These are phyloP conservation scores for Luscinia megarhynchos DNA, from an alignment of 2,797 vertebrate species.

Conservation along the genomic window DNA sequence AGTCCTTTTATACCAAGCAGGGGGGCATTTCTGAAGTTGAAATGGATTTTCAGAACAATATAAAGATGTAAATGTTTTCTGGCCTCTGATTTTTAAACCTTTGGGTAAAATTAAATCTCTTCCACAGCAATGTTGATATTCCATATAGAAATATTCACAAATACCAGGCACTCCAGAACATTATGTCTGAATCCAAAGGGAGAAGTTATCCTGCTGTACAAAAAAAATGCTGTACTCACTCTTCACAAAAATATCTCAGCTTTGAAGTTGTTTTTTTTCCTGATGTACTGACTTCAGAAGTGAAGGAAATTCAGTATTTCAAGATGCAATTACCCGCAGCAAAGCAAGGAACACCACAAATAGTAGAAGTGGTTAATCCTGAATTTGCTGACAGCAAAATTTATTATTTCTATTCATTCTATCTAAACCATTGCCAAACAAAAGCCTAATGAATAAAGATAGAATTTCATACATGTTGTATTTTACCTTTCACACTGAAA, in stretches of 20 bases:
- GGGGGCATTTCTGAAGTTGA: slow-evolving; percentile 44
- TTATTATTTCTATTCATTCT: background rate
- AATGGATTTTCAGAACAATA: slow-evolving; percentile 58
- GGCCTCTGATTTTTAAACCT: slow-evolving; percentile 54
- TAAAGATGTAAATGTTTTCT: slow-evolving; percentile 51
- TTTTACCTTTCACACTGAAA: background rate
- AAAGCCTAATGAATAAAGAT: background rate
- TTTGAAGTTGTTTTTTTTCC: slow-evolving; percentile 6
- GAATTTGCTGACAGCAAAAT: background rate
- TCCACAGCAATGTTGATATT: slow-evolving; percentile 17
- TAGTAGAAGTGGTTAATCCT: background rate
- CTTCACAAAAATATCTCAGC: slow-evolving; percentile 37
- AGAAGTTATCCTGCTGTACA: slow-evolving; percentile 45
- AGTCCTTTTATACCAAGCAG: slow-evolving; percentile 40
- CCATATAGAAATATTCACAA: slow-evolving; percentile 1
- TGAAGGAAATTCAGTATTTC: slow-evolving; percentile 38
- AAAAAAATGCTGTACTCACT: slow-evolving; percentile 51
- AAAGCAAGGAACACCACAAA: background rate
- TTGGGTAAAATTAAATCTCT: slow-evolving; percentile 53
- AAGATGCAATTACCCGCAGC: background rate
- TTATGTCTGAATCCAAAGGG: slow-evolving; percentile 36
- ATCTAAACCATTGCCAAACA: background rate
- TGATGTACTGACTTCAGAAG: background rate
- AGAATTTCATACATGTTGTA: background rate
- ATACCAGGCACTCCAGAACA: slow-evolving; percentile 31